phyloP scores from a whole-genome alignment of 2,797 vertebrate genomes.

The Sebastes hopkinsi region DNA sequence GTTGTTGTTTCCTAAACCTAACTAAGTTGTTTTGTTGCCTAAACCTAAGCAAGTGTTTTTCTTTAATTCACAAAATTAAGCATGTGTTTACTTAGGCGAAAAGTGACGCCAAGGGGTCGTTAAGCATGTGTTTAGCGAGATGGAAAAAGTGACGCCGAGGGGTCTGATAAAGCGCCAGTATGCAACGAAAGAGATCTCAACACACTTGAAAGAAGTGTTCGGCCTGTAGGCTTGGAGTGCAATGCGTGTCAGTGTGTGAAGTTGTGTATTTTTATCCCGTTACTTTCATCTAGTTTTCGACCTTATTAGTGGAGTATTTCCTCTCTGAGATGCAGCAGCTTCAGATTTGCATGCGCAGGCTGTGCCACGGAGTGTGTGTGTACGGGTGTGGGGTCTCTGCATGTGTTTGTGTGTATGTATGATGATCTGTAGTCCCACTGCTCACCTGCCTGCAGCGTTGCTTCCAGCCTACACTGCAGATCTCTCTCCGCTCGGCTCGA shows the following conservation, averaged over 20 bases:
- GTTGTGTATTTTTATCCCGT: background rate
- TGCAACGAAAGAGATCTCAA: background rate
- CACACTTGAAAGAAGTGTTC: background rate
- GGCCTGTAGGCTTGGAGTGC: background rate
- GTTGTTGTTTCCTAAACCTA: too few relatives aligned
- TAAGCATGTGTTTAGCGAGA: too few relatives aligned
- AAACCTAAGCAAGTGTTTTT: too few relatives aligned
- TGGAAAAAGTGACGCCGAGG: too few relatives aligned
- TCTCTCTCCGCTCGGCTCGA: constrained; percentile 9
- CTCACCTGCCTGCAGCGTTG: constrained; percentile 38
- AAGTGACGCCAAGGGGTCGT: too few relatives aligned
- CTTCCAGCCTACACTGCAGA: constrained; percentile 24
- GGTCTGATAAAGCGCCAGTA: too few relatives aligned
- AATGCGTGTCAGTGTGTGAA: background rate
- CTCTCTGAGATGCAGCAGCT: background rate
- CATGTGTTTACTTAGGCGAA: too few relatives aligned
- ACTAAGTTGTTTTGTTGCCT: too few relatives aligned
- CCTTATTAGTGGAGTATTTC: background rate
- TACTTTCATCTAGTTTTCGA: background rate
- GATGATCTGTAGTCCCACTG: background rate
- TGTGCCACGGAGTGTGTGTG: background rate
- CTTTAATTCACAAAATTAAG: too few relatives aligned
- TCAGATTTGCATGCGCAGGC: background rate
- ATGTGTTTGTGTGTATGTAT: background rate
- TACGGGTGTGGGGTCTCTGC: background rate